Base-by-base conservation (phyloP, 2,888 invertebrate species). In the Apomyelois bistriatella region DNA sequence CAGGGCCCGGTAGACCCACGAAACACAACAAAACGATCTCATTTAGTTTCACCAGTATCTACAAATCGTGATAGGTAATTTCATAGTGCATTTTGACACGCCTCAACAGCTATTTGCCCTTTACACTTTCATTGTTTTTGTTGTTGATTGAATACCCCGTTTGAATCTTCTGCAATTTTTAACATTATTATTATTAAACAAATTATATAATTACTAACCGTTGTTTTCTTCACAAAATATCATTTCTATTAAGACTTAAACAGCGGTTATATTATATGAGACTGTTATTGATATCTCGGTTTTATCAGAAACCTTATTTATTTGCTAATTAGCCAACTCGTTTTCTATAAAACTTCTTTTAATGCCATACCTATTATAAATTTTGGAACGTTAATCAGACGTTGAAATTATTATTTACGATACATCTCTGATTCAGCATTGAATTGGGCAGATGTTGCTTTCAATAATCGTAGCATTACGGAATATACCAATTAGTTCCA, bases 401-500 rank as follows among this genome's bases (percentile, higher is more conserved):
- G 30, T 42, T 50, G 22, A 36, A 42, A 42, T 22, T 42, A 42
- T 28, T 22, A 42, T 42, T 30, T 6, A 12, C 16, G 5, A 10
- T 10, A 17, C 8, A n/a, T 48, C 48, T 7, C 28, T 46, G 32
- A 32, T 46, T 46, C 16, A 32, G 35, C 46, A 13, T 32, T 54
- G 60, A 63, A 66, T 65, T 54, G 65, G 76, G 76, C 89, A 90
- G 90, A 90, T 90, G 89, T 85, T 79, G 63, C 75, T 61, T 79
- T 71, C 72, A 79, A 82, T 79, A 82, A 82, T 78, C 68, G 71
- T 71, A 62, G 69, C 74, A 75, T 84, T 82, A 83, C 81, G 78
- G 77, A 85, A 88, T 82, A 82, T 85, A 76, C 74, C 89, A 88
- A 90, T 90, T 90, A 90, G 89, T 90, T 85, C 83, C 86, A 79